Evolutionary conservation across 1,140 invertebrate genomes (phyloP).

Genomic region (Anoplophora glabripennis): DNA sequence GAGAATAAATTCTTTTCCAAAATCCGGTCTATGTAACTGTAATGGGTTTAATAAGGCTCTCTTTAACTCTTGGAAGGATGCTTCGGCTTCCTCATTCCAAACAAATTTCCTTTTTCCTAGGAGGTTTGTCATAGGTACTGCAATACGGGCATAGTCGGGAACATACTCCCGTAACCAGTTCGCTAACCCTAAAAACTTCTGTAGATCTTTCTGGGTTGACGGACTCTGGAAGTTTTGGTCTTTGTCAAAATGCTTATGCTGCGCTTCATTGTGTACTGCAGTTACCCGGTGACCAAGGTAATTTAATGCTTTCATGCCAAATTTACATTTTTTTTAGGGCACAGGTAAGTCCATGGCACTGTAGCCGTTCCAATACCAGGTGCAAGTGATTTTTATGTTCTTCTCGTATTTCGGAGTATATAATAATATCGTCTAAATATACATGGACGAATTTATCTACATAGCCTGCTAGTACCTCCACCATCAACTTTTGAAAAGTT

Average conservation of each 20-base stretch:
- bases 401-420: slow-evolving; percentile 7
- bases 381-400: not conserved
- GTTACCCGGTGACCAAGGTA: slow-evolving; percentile 37
- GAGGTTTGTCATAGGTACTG: slow-evolving; percentile 26
- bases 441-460: slow-evolving; percentile 29
- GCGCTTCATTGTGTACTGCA: slow-evolving; percentile 24
- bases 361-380: slow-evolving; percentile 26
- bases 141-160: slow-evolving; percentile 10
- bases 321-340: slow-evolving; percentile 19
- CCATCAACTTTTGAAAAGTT: slow-evolving; percentile 36
- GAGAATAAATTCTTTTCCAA: slow-evolving; percentile 1
- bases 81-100: slow-evolving; percentile 10
- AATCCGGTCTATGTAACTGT: slow-evolving; percentile 9
- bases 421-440: slow-evolving; percentile 34
- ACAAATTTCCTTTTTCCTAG: slow-evolving; percentile 20
- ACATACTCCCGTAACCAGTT: slow-evolving; percentile 38
- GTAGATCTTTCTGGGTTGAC: slow-evolving; percentile 22
- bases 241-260: slow-evolving; percentile 24
- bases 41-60: slow-evolving; percentile 2
- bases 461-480: slow-evolving; percentile 24
- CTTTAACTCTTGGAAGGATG: slow-evolving; percentile 26
- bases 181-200: slow-evolving; percentile 30
- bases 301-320: slow-evolving; percentile 17
- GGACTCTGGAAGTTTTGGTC: slow-evolving; percentile 28
- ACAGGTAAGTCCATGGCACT: not conserved